Conservation (phyloP, 2,797 vertebrate species). For the Enteromius trimaculatus region DNA sequence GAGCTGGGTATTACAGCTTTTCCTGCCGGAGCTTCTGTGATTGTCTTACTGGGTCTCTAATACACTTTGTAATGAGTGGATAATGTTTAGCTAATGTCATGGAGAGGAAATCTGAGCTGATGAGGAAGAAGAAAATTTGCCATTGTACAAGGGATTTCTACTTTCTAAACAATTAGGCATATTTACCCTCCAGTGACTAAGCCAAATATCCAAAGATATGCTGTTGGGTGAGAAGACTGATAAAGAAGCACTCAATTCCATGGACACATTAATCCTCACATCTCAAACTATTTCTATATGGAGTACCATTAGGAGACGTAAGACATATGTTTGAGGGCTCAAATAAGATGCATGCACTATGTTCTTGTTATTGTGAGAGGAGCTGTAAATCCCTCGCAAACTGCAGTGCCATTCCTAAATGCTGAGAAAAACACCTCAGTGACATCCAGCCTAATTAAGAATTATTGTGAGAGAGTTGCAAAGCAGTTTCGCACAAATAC, state of each 20-base stretch:
- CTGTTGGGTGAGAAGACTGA: neutral
- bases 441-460: slow-evolving; percentile 47
- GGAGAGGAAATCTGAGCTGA: slow-evolving; percentile 13
- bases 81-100: slow-evolving; percentile 26
- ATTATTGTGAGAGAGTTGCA: slow-evolving; percentile 43
- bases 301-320: neutral
- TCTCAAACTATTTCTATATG: neutral
- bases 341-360: slow-evolving; percentile 6
- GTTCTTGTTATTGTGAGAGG: neutral
- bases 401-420: slow-evolving; percentile 16
- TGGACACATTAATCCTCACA: neutral
- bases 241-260: neutral
- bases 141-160: neutral
- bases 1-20: slow-evolving; percentile 18
- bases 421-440: slow-evolving; percentile 16
- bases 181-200: slow-evolving; percentile 9
- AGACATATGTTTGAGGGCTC: neutral
- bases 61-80: slow-evolving; percentile 34
- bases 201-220: neutral
- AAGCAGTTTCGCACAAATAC: slow-evolving; percentile 40
- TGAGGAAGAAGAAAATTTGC: slow-evolving; percentile 18
- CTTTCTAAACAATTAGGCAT: neutral
- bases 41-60: slow-evolving; percentile 22
- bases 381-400: slow-evolving; percentile 9
- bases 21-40: neutral